Conservation (phyloP, 2,113 vertebrate species). For the Uria aalge region DNA sequence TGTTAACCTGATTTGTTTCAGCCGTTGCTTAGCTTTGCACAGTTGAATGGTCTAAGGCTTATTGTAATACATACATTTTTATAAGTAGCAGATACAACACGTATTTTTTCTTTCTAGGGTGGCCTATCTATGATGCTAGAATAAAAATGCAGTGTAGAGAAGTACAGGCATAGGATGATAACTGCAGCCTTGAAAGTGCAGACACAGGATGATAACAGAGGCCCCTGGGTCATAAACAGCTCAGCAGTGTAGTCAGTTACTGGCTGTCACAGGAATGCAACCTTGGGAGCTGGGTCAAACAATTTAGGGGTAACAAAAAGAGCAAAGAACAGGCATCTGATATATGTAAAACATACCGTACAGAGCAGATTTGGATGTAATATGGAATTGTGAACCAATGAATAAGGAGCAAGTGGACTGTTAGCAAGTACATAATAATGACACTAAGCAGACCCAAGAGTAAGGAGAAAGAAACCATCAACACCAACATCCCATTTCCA, state of each 20-base stretch:
- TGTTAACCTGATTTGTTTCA: neutral
- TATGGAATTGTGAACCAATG: neutral
- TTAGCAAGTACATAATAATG: neutral
- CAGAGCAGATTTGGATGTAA: neutral
- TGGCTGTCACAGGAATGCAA: neutral
- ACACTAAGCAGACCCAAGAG: neutral
- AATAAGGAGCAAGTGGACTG: neutral
- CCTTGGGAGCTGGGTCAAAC: neutral
- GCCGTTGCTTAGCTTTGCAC: neutral
- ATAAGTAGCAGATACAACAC: neutral
- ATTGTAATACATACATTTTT: neutral
- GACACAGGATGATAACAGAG: neutral
- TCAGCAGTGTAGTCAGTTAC: neutral
- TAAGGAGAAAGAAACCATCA: neutral
- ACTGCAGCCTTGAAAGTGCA: neutral
- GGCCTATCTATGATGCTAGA: neutral
- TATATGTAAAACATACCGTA: neutral
- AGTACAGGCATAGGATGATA: neutral
- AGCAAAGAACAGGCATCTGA: neutral
- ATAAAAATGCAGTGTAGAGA: neutral
- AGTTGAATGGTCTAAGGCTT: neutral
- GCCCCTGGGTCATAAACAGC: neutral
- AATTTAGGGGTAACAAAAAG: neutral
- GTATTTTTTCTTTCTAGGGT: neutral
- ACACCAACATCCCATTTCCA: neutral